A percentile compares a stretch with the other conserved stretches of the same genome.
Evolutionary conservation across 2,113 vertebrate genomes (phyloP).

Genomic region (Chlamydotis undulata): DNA sequence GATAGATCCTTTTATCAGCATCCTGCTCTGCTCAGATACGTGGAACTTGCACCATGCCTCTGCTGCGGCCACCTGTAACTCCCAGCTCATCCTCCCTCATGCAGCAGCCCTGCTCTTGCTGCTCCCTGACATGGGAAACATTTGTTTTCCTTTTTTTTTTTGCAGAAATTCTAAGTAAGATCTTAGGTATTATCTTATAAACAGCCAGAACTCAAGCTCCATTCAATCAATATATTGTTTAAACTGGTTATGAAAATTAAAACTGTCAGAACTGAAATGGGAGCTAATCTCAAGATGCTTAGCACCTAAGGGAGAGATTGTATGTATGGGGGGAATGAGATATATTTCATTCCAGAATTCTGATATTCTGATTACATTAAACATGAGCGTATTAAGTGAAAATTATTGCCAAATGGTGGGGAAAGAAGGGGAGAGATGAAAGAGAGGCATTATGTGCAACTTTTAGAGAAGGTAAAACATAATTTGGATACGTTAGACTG

Average conservation of each 20-base stretch:
- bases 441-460: background rate
- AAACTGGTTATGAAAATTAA: background rate
- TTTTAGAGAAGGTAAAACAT: background rate
- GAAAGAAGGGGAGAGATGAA: background rate
- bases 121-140: background rate
- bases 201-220: background rate
- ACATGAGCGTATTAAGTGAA: background rate
- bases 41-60: background rate
- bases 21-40: background rate
- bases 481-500: background rate
- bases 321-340: background rate
- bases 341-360: background rate
- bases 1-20: background rate
- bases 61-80: background rate
- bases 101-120: background rate
- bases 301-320: background rate
- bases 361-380: background rate
- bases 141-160: background rate
- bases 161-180: background rate
- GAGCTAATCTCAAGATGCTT: background rate
- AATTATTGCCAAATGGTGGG: background rate
- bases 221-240: background rate
- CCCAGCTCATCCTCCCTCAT: background rate
- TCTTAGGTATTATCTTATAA: background rate
- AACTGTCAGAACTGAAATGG: background rate